These are phyloP conservation scores for Oncorhynchus gorbuscha DNA, from an alignment of 2,113 vertebrate species.

Conservation along the genomic window DNA sequence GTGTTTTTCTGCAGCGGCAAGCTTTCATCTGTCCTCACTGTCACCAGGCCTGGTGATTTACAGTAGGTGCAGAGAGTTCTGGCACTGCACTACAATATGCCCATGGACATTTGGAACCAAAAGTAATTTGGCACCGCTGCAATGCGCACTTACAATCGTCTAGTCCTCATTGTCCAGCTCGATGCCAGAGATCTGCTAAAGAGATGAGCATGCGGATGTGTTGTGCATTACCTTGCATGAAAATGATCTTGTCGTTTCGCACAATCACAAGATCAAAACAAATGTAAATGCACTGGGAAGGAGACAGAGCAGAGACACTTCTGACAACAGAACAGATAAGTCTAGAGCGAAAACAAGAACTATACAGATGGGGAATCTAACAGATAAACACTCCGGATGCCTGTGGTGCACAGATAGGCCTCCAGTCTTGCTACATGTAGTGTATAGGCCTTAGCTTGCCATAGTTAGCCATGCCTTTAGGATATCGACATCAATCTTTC, in stretches of 20 bases:
- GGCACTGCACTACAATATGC: not conserved
- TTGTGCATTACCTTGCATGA: too few relatives aligned
- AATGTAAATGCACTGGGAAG: too few relatives aligned
- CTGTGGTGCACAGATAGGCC: too few relatives aligned
- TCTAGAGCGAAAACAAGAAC: not conserved
- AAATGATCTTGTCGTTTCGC: too few relatives aligned
- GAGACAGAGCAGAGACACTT: slow-evolving; percentile 15
- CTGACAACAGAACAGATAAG: not conserved
- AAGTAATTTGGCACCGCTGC: not conserved
- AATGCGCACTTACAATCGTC: not conserved
- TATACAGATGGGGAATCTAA: not conserved
- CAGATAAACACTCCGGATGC: not conserved
- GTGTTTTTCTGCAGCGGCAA: not conserved
- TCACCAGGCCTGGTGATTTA: not conserved
- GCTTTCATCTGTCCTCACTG: not conserved
- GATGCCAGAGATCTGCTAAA: too few relatives aligned
- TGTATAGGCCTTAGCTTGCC: too few relatives aligned
- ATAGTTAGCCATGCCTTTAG: too few relatives aligned
- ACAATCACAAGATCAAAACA: too few relatives aligned
- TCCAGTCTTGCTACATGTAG: too few relatives aligned
- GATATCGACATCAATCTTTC: too few relatives aligned
- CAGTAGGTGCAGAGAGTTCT: not conserved
- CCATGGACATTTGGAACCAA: not conserved
- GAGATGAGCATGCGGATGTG: too few relatives aligned
- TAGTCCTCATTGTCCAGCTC: not conserved